These are phyloP conservation scores for Rhopalosiphum nymphaeae DNA, from an alignment of 2,888 invertebrate species.

Conservation along the genomic window DNA sequence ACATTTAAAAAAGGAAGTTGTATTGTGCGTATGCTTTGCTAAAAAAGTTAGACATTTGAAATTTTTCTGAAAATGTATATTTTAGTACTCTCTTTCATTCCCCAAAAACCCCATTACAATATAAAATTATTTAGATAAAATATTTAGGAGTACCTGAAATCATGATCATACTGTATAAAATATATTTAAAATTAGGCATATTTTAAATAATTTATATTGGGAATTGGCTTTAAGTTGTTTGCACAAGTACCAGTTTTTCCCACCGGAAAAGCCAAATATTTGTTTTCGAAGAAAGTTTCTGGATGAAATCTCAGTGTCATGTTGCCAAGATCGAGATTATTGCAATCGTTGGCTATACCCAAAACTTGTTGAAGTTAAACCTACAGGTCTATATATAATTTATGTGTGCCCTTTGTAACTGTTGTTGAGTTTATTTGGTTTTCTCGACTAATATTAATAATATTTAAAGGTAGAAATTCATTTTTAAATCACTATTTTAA, in stretches of 20 bases:
- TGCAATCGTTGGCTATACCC: slow-evolving; percentile 76
- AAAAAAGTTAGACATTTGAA: too few relatives aligned
- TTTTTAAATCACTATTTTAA: slow-evolving; percentile 34
- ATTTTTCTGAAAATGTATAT: too few relatives aligned
- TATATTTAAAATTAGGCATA: slow-evolving; percentile 32
- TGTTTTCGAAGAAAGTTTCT: slow-evolving; percentile 65
- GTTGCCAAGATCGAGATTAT: slow-evolving; percentile 83
- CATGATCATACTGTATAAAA: background rate
- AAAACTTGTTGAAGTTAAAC: slow-evolving; percentile 65
- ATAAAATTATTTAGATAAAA: too few relatives aligned
- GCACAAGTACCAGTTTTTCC: slow-evolving; percentile 73
- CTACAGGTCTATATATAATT: slow-evolving; percentile 59
- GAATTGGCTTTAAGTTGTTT: slow-evolving; percentile 72
- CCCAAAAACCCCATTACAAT: too few relatives aligned
- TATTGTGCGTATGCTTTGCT: too few relatives aligned
- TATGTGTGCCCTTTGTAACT: slow-evolving; percentile 60
- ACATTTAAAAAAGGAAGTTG: too few relatives aligned
- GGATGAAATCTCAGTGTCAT: slow-evolving; percentile 70
- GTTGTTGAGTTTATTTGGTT: slow-evolving; percentile 52
- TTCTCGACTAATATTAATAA: slow-evolving; percentile 58
- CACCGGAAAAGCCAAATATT: slow-evolving; percentile 74
- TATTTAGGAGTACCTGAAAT: too few relatives aligned
- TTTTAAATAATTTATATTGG: slow-evolving; percentile 54
- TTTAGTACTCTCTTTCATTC: too few relatives aligned
- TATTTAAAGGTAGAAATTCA: slow-evolving; percentile 26